phyloP scores from a whole-genome alignment of 2,113 vertebrate genomes.

The Pluvianellus socialis region DNA sequence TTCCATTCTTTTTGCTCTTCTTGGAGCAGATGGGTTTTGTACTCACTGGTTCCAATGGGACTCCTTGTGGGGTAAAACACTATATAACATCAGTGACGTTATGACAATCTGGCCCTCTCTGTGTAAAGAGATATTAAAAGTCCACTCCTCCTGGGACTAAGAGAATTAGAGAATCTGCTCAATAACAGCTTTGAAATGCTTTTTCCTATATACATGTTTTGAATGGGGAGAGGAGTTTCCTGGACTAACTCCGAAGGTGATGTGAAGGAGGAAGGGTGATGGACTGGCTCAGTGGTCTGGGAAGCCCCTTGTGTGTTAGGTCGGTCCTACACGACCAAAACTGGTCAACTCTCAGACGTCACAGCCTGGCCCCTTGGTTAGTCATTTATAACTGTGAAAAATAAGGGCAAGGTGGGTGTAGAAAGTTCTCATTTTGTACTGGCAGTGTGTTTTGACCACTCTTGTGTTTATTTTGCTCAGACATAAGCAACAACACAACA shows the following conservation, averaged over 20 bases:
- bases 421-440: neutral
- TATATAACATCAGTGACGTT: neutral
- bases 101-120: neutral
- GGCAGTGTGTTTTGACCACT: neutral
- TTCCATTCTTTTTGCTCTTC: neutral
- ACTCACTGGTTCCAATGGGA: neutral
- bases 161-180: neutral
- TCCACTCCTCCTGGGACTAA: neutral
- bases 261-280: neutral
- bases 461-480: neutral
- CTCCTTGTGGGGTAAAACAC: constrained; percentile 36
- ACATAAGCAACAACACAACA: neutral
- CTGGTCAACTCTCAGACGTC: neutral
- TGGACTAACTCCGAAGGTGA: neutral
- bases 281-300: neutral
- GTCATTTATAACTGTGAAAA: neutral
- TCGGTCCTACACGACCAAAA: neutral
- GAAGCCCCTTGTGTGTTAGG: neutral
- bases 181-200: neutral
- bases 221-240: neutral
- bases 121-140: neutral
- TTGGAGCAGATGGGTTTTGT: neutral
- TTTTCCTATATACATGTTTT: neutral
- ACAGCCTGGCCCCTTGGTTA: neutral
- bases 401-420: neutral